Percentiles rank a stretch among this genome's conserved stretches.
Conservation (phyloP, 2,113 vertebrate species). For the Hippocampus abdominalis region DNA sequence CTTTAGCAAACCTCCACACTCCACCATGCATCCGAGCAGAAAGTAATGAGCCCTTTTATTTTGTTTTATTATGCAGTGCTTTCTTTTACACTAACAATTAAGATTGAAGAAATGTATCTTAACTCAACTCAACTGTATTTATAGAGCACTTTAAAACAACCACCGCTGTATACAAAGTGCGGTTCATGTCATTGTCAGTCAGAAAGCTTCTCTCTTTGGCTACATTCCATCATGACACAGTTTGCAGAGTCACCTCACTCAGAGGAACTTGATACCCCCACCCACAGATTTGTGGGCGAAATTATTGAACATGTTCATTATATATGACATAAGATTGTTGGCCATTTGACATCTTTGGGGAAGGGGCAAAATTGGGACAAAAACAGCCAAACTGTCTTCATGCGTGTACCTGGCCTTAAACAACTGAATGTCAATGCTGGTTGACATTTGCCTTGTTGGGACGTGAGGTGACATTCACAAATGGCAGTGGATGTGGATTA, state of each 20-base stretch:
- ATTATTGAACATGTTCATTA: too few relatives aligned
- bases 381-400: not conserved
- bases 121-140: not conserved
- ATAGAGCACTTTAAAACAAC: too few relatives aligned
- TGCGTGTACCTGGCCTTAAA: not conserved
- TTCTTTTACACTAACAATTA: not conserved
- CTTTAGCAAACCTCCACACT: not conserved
- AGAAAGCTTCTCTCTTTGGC: too few relatives aligned
- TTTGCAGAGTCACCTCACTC: too few relatives aligned
- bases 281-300: too few relatives aligned
- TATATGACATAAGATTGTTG: too few relatives aligned
- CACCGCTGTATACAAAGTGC: too few relatives aligned
- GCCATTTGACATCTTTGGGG: too few relatives aligned
- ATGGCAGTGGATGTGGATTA: conserved; percentile 1
- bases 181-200: too few relatives aligned
- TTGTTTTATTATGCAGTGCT: not conserved
- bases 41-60: not conserved
- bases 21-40: not conserved
- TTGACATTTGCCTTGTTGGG: conserved; percentile 9
- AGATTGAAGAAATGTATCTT: not conserved
- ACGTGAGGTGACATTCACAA: not conserved
- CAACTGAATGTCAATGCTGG: conserved; percentile 2
- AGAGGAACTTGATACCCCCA: too few relatives aligned
- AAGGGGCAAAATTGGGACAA: too few relatives aligned
- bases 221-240: too few relatives aligned